Evolutionary conservation across 2,113 vertebrate genomes (phyloP), one percentile per base, ranked within the genome.

Genomic region (Pelvicachromis taeniatus): DNA sequence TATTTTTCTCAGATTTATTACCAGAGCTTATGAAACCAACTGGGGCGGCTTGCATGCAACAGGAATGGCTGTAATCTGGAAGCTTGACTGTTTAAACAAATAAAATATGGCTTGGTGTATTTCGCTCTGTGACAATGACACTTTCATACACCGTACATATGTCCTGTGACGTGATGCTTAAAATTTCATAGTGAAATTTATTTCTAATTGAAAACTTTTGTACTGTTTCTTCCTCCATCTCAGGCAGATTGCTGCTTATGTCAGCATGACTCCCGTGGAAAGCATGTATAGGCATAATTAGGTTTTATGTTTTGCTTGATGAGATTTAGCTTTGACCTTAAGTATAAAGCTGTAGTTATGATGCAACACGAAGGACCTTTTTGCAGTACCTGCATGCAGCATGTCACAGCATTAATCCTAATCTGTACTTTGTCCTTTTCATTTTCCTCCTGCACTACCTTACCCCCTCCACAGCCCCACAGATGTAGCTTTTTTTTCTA

Each of bases 1-100:
- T 81, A 58, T 84, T 88, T 59, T 38, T 63, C 21, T 65, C 38
- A 33, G 45, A 65, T 31, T 55, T 48, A 83, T 81, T 77, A 81
- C 19, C 14, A 33, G 40, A 85, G 87, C 84, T 86, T 91, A 87
- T 88, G 73, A 77, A 80, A 68, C 48, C 73, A 68, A 77, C 61
- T 17, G 78, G 79, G 82, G 45, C 13, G 7, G 65, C 61, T 84
- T 48, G 78, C 81, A 86, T 78, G 86, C 77, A 70, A 33, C 59
- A 81, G 53, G 53, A 59, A 81, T 52, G 58, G 16, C 50, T 83
- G 55, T 78, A 89, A 89, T 89, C 85, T 58, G 2, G 78, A 6
- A 77, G 78, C 78, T 33, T 31, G 12, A 19, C 16, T n/a, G 35
- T 40, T 33, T 40, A 21, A 33, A 12, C 42, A 73, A 6, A 2